phyloP scores from a whole-genome alignment of 1,140 invertebrate genomes.

The Drosophila leontia region DNA sequence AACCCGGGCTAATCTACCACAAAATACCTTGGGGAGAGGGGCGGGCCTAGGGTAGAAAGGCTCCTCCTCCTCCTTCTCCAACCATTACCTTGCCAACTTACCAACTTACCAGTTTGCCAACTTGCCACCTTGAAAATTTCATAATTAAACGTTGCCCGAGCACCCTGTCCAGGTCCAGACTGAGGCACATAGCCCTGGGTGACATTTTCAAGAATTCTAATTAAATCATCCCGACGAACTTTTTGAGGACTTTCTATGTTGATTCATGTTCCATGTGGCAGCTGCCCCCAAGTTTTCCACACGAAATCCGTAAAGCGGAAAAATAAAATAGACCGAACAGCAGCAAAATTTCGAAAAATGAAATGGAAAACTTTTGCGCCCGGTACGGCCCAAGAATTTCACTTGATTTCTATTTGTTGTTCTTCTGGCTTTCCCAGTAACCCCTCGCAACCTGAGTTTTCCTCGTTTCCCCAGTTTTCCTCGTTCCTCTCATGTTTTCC shows the following conservation, averaged over 20 bases:
- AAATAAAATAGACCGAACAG: conserved; percentile 18
- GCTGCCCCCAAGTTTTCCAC: conserved; percentile 66
- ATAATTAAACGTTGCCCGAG: conserved; percentile 72
- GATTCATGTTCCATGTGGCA: conserved; percentile 79
- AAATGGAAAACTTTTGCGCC: conserved; percentile 56
- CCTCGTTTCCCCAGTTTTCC: background rate
- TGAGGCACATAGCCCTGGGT: conserved; percentile 38
- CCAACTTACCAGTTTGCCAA: conserved; percentile 34
- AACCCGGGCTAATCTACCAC: conserved; percentile 65
- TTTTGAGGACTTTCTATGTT: conserved; percentile 76
- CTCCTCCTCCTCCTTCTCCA: background rate
- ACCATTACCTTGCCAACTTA: conserved; percentile 36
- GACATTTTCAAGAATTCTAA: conserved; percentile 82
- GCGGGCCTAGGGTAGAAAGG: too few relatives aligned
- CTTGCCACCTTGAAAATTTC: conserved; percentile 78
- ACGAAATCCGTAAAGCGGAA: conserved; percentile 45
- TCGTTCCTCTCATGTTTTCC: background rate
- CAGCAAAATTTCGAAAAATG: conserved; percentile 32
- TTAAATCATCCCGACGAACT: conserved; percentile 78
- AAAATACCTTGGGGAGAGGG: conserved; percentile 26
- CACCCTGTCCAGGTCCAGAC: conserved; percentile 11
- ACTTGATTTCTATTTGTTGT: conserved; percentile 55
- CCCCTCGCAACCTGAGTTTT: background rate
- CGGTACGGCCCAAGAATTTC: conserved; percentile 42
- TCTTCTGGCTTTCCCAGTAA: background rate